A percentile compares a stretch with the other conserved stretches of the same genome.
phyloP scores from a whole-genome alignment of 2,888 invertebrate genomes.

The Tipula helvola region DNA sequence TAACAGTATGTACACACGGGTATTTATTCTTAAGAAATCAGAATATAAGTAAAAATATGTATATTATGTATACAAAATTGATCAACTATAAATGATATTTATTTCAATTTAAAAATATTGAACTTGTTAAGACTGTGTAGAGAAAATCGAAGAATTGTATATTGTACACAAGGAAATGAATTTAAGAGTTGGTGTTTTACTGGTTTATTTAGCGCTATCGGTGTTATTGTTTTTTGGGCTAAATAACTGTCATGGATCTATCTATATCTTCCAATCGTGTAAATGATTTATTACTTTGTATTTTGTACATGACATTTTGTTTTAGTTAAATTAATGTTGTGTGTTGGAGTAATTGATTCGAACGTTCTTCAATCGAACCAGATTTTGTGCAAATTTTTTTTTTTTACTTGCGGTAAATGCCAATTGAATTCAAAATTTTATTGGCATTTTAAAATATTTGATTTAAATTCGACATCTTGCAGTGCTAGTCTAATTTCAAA shows the following conservation, averaged over 20 bases:
- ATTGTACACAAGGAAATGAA: neutral
- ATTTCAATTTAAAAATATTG: neutral
- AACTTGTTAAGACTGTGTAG: neutral
- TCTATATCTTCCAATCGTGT: neutral
- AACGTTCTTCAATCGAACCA: neutral
- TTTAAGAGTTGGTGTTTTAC: constrained; percentile 4
- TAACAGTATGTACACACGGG: neutral
- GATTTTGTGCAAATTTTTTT: no score
- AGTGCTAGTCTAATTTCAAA: no score
- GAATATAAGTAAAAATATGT: neutral
- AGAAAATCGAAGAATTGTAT: neutral
- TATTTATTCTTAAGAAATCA: neutral
- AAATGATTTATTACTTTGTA: neutral
- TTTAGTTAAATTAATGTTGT: neutral
- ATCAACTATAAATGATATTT: neutral
- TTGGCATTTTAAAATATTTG: no score
- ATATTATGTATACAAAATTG: neutral
- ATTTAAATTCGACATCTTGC: no score
- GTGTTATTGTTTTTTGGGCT: neutral
- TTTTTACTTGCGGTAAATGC: no score
- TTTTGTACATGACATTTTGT: neutral
- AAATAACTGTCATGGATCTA: neutral
- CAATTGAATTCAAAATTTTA: no score
- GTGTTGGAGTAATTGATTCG: neutral
- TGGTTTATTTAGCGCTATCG: neutral